A percentile compares a stretch with the other conserved stretches of the same genome.
Conservation (phyloP, 2,797 vertebrate species). For the Neomorphus geoffroyi region DNA sequence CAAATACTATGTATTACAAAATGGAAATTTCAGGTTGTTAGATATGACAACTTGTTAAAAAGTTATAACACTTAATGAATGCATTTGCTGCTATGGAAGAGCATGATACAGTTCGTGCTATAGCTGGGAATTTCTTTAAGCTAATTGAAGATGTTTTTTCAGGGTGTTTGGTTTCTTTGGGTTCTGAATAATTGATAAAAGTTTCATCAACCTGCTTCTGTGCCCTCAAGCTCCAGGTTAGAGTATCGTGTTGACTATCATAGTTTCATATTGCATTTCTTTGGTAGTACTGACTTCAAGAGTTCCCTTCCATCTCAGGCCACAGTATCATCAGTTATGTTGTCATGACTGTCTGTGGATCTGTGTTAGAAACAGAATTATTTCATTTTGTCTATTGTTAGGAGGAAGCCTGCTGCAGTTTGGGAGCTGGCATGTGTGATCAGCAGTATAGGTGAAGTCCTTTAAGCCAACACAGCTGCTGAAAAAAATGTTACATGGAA, state of each 20-base stretch:
- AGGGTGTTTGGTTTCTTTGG: slow-evolving; percentile 45
- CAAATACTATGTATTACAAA: not conserved
- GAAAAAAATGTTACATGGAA: not conserved
- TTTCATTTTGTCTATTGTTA: not conserved
- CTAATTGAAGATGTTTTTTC: slow-evolving; percentile 5
- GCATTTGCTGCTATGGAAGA: not conserved
- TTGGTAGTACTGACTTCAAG: not conserved
- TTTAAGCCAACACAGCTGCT: not conserved
- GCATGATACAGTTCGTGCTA: not conserved
- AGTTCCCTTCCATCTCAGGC: not conserved
- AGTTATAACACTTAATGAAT: accelerated
- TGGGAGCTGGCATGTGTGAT: not conserved
- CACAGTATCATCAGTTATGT: not conserved
- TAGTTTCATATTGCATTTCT: not conserved
- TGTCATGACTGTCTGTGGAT: not conserved
- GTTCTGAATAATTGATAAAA: slow-evolving; percentile 54
- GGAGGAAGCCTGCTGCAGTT: not conserved
- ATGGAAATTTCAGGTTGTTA: not conserved
- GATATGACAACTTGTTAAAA: not conserved
- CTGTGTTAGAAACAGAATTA: not conserved
- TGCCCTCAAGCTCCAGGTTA: not conserved
- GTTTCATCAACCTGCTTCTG: not conserved
- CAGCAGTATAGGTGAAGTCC: not conserved
- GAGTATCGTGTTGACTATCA: not conserved
- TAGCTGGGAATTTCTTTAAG: not conserved